Conservation (phyloP, 2,113 vertebrate genomes). For the Bujurquina vittata region DNA sequence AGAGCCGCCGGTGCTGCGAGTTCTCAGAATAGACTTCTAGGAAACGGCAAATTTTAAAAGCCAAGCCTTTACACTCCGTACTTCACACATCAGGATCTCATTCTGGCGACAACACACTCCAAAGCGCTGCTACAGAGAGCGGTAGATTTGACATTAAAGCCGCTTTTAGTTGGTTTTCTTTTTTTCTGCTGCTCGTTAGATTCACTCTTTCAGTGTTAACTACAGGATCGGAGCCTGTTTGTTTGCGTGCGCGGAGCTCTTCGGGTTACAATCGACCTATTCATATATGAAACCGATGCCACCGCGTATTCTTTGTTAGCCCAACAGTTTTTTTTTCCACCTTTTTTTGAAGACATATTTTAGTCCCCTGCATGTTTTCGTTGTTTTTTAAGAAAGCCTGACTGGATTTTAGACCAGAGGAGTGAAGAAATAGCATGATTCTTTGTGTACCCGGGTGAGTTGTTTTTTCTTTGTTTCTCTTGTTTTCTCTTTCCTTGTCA, state of each 20-base stretch:
- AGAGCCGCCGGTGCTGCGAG: constrained; percentile 72
- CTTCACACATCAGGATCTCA: constrained; percentile 61
- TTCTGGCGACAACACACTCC: constrained; percentile 64
- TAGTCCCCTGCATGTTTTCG: neutral
- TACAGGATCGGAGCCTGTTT: neutral
- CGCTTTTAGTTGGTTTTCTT: neutral
- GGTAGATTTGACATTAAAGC: neutral
- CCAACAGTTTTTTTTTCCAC: neutral
- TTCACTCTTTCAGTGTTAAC: neutral
- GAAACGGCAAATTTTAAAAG: constrained; percentile 80
- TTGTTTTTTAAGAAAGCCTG: neutral
- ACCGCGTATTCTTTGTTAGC: neutral
- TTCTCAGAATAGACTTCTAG: constrained; percentile 85
- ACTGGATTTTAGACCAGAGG: constrained; percentile 23
- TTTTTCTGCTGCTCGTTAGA: neutral
- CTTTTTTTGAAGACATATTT: neutral
- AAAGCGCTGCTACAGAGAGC: neutral
- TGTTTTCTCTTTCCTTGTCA: neutral
- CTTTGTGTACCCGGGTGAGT: constrained; percentile 84
- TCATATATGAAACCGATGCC: neutral
- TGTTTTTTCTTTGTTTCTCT: constrained; percentile 50
- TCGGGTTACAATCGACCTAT: neutral
- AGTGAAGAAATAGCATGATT: constrained; percentile 76
- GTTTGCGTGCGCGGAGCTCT: neutral
- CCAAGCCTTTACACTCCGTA: constrained; percentile 72